phyloP scores from a whole-genome alignment of 1,140 invertebrate genomes.

The Episyrphus balteatus region DNA sequence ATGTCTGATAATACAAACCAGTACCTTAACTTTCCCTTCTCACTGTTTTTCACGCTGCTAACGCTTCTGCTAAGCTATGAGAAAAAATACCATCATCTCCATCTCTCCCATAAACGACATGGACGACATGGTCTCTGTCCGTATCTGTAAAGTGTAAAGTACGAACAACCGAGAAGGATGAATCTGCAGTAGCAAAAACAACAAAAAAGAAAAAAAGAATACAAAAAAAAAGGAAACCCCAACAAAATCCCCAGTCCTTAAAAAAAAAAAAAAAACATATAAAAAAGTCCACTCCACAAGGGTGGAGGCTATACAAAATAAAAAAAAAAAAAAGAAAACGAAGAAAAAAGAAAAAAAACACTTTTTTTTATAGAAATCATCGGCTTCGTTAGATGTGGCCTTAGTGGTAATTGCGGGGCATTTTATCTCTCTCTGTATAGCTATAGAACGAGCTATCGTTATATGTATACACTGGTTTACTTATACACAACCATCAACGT shows the following conservation, averaged over 20 bases:
- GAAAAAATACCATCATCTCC: too few relatives aligned
- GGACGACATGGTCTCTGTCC: too few relatives aligned
- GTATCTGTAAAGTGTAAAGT: too few relatives aligned
- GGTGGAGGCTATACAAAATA: neutral
- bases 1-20: too few relatives aligned
- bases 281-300: neutral
- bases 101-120: too few relatives aligned
- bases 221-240: too few relatives aligned
- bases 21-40: too few relatives aligned
- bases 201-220: neutral
- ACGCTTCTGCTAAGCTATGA: too few relatives aligned
- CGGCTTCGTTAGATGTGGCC: conserved; percentile 37
- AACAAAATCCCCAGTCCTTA: too few relatives aligned
- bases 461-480: neutral
- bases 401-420: conserved; percentile 36
- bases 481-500: neutral
- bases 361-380: conserved; percentile 33
- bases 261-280: too few relatives aligned
- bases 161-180: neutral
- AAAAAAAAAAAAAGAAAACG: neutral
- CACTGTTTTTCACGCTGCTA: too few relatives aligned
- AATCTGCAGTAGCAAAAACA: neutral
- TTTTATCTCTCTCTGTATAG: conserved; percentile 19
- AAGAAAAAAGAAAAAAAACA: neutral
- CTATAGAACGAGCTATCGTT: conserved; percentile 9